Evolutionary conservation across 2,888 invertebrate genomes (phyloP), one percentile per base, ranked within the genome.

Genomic region (Petrolisthes manimaculis): DNA sequence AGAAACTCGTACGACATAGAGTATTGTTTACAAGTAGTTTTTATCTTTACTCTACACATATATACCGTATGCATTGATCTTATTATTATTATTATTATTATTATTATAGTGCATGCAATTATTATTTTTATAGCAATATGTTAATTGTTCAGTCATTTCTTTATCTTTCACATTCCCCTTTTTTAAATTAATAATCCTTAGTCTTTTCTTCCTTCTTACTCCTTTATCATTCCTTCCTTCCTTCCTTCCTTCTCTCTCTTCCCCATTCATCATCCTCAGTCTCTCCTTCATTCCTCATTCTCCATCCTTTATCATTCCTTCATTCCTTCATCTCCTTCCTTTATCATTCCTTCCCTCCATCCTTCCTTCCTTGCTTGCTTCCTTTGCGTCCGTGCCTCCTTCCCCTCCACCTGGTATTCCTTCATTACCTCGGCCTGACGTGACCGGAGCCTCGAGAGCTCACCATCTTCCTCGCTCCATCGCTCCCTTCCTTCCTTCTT

Each of bases 341-440:
- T 51, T 54, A 12, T 21, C 71, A 12, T 18, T n/a, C n/a, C 71
- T 18, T 67, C 69, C 51, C 37, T 53, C 56, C 69, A 37, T 8
- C 21, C 18, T 21, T 77, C 77, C 77, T 18, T 4, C 54, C 78
- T n/a, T n/a, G n/a, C n/a, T n/a, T n/a, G n/a, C n/a, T n/a, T n/a
- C n/a, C n/a, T n/a, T n/a, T n/a, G n/a, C n/a, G 18, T 51, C 78
- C 51, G 51, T 51, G 18, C 51, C 53, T 78, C 78, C 37, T n/a
- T 24, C 81, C 55, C 71, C 82, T 81, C 61, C 82, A 67, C 69
- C 69, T 67, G 82, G 82, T 82, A 82, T 82, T 82, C 83, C 83
- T 83, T 83, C 83, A 83, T 83, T 83, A 83, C 67, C 83, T 75
- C 83, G 55, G 51, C 75, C 55, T 83, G 83, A 83, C 83, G 83